Evolutionary conservation across 1,140 invertebrate genomes (phyloP), one percentile per base, ranked within the genome.

Genomic region (Venustaconcha ellipsiformis): DNA sequence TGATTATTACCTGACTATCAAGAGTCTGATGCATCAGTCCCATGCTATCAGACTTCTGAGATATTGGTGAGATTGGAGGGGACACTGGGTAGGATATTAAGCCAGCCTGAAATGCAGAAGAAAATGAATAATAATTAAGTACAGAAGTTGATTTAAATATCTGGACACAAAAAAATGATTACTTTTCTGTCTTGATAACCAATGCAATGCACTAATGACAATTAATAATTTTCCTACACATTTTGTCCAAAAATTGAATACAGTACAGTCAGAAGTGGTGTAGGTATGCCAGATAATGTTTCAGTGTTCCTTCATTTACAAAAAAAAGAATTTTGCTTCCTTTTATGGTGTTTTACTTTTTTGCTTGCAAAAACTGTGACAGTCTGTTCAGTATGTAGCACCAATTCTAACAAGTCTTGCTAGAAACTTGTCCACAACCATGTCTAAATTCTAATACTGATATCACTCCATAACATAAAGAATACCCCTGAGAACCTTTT

Each of bases 51-150:
- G 84, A 83, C 67, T 70, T 78, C 63, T 83, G 77, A 18, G 84
- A 84, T 66, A 86, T 86, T 14, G 84, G 84, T 18, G 84, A 86
- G 57, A 86, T 83, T n/a, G 82, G 82, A 30, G 84, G 84, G 20
- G 84, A 86, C 30, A 86, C 79, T 57, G 77, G 80, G 20, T 80
- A 78, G 14, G 77, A 69, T 58, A 72, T 74, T 30, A 78, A 55
- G 14, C 78, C 79, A 80, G 81, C 73, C 82, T 85, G 74, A 59
- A 80, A 78, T 17, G 37, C 18, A 48, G 11, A 48, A 18, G 30
- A 4, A 30, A 14, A 26, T 30, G 30, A 17, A 69, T 57, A 17
- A 59, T 13, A 1, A 70, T 18, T 26, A 18, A 26, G 55, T 18
- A 37, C 15, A 6, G n/a, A 55, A 18, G 12, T 18, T 26, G 2